A percentile compares a stretch with the other conserved stretches of the same genome.
Conservation (phyloP, 2,888 invertebrate genomes). For the Clusia tigrina region DNA sequence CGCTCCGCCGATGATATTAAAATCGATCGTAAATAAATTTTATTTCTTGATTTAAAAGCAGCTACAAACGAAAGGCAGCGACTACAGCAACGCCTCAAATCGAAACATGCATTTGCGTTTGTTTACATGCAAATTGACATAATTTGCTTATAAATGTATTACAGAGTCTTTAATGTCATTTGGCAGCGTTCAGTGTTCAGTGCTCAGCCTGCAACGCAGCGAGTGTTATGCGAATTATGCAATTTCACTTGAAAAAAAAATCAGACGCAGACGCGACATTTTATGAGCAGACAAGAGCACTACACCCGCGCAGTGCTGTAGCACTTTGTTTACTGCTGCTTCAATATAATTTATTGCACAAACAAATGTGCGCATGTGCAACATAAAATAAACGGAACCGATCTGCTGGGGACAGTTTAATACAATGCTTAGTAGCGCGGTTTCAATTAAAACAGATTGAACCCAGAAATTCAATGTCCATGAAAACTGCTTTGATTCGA, state of each 20-base stretch:
- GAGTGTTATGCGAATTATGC: slow-evolving; percentile 15
- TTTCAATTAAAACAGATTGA: too few relatives aligned
- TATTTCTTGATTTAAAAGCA: slow-evolving; percentile 20
- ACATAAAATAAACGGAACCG: neutral
- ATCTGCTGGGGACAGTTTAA: too few relatives aligned
- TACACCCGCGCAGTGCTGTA: neutral
- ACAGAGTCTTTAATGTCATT: slow-evolving; percentile 6
- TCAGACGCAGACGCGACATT: slow-evolving; percentile 26
- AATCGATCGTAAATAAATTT: slow-evolving; percentile 23
- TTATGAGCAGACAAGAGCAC: slow-evolving; percentile 4
- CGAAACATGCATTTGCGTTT: slow-evolving; percentile 20
- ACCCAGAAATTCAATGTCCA: too few relatives aligned
- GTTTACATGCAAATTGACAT: slow-evolving; percentile 54
- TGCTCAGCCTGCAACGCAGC: neutral
- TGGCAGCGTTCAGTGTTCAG: neutral
- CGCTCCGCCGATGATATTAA: neutral
- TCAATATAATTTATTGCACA: neutral
- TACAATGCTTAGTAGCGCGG: too few relatives aligned
- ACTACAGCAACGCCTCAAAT: neutral
- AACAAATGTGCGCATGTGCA: slow-evolving; percentile 3
- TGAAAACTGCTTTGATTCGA: too few relatives aligned
- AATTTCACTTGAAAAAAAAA: slow-evolving; percentile 24
- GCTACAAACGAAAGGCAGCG: neutral
- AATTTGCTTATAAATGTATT: slow-evolving; percentile 53
- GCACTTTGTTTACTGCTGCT: neutral